phyloP scores from a whole-genome alignment of 2,113 vertebrate genomes.

The Caretta caretta region DNA sequence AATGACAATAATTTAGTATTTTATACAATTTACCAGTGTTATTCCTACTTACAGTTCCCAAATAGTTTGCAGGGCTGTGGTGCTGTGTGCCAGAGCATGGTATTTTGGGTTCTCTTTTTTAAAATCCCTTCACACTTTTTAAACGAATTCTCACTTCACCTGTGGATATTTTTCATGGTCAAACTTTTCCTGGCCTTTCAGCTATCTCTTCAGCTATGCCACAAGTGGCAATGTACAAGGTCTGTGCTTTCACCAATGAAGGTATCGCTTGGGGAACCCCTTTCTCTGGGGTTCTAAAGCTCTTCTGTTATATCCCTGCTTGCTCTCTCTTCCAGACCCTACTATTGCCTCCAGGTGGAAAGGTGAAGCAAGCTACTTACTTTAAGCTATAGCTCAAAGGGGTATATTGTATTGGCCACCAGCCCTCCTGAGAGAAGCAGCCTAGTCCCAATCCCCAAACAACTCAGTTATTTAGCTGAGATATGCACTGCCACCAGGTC shows the following conservation, averaged over 20 bases:
- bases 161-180: background rate
- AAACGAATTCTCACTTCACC: slow-evolving; percentile 30
- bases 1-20: background rate
- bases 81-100: slow-evolving; percentile 31
- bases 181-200: slow-evolving; percentile 1
- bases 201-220: background rate
- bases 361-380: background rate
- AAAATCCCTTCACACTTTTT: background rate
- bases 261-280: background rate
- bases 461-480: background rate
- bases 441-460: background rate
- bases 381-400: background rate
- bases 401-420: background rate
- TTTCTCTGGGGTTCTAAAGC: background rate
- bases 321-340: background rate
- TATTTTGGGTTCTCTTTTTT: slow-evolving; percentile 22
- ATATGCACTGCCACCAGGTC: background rate
- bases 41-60: background rate
- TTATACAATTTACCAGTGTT: background rate
- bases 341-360: background rate
- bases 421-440: background rate
- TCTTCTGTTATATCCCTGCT: background rate
- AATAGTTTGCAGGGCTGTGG: slow-evolving; percentile 20
- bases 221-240: background rate
- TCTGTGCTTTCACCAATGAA: background rate